Base-by-base conservation (phyloP, 1,140 invertebrate genomes). In the Drosophila nannoptera region DNA sequence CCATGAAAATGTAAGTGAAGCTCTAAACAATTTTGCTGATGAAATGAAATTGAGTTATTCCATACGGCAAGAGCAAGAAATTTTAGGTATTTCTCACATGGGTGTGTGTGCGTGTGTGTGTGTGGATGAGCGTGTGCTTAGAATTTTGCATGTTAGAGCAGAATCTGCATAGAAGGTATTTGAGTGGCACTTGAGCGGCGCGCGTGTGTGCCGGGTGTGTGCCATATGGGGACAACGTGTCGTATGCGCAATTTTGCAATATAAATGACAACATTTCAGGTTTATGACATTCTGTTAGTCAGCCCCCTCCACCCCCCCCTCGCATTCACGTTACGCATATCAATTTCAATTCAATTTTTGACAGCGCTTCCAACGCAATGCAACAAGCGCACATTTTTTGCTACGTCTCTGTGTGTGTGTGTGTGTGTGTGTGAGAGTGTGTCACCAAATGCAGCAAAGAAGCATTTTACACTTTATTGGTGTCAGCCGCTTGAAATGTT, bases 1-100 rank as follows among this genome's bases (percentile, higher is more conserved):
- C 60, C 76, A 83, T 83, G 80, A 83, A 83, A 83, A 80, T 84
- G 69, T 84, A 83, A 84, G 78, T 80, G 78, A 84, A 77, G 78
- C 76, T 69, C 50, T 76, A 82, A 84, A 83, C 78, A 80, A 75
- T 84, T 83, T 56, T 84, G 76, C 78, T 80, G 80, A 83, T 84
- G 80, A 84, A 84, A 83, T 71, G 54, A 69, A 80, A 84, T 82
- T 84, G 76, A 84, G 80, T 73, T 76, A 84, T 84, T 53, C 54
- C 54, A 66, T 64, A 56, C 61, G 61, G 6, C 33, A 49, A 7
- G n/a, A 52, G 49, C 32, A 14, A 14, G 11, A 35, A 52, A 52
- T 52, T 8, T 16, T 16, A 52, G 49, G 12, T 35, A 50, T 50
- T 33, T 7, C 8, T 22, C 1, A 22, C 22, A 22, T 22, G 14